Evolutionary conservation across 2,797 vertebrate species (phyloP), one percentile per base, ranked within the genome.

Genomic region (Argya squamiceps): DNA sequence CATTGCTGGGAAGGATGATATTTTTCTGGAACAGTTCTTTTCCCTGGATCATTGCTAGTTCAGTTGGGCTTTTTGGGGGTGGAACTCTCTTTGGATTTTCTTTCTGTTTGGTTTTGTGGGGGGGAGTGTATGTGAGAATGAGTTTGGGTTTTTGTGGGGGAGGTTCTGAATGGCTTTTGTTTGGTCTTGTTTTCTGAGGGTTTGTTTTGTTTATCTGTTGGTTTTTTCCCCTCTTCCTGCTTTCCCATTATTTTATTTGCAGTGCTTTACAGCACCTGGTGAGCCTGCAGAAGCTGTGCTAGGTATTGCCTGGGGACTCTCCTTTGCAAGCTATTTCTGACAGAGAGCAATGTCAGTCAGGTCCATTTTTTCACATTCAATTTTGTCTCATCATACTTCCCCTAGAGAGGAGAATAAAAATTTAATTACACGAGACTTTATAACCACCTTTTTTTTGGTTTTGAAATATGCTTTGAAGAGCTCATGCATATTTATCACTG

Each of bases 321-420:
- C 8, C 34, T 88, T 63, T 91, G 32, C 37, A 63, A 79, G 50
- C 46, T 87, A 4, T 69, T 92, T 71, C 62, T 84, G 70, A 59
- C 46, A 1, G 6, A 88, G 34, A 5, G 2, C 41, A n/a, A 16
- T 78, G 50, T 70, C 60, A 75, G 34, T 68, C 55, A 53, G 21
- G 44, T 74, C 37, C 30, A 8, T 86, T 94, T 86, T 92, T 58
- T 27, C 27, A 58, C 16, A 16, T 84, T 69, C 43, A 47, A 16
- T 76, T 95, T 91, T 92, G 26, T 89, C 36, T 92, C 19, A 20
- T 85, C 36, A 30, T 65, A 15, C 34, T 82, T n/a, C 9, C 79
- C 20, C 52, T 84, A 87, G 70, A 89, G 86, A 92, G 12, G 5
- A 43, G 22, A 92, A 91, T 93, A 47, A 93, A 92, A 94, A 89